These are phyloP conservation scores for Adelosebastes latens DNA, from an alignment of 2,797 vertebrate species.

Conservation along the genomic window DNA sequence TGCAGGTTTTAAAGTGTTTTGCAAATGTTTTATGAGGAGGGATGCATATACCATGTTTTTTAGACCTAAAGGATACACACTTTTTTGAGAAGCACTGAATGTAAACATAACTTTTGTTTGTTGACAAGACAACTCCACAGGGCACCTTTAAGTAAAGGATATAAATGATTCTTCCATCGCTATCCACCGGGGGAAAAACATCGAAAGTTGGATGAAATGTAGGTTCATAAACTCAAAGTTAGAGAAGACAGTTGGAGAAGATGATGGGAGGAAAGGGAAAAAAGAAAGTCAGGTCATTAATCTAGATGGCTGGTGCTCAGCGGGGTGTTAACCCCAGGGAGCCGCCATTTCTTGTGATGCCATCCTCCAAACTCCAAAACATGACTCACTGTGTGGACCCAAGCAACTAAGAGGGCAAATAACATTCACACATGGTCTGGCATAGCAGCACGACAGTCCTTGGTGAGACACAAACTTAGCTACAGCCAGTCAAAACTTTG, in stretches of 20 bases:
- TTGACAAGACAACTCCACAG: not conserved
- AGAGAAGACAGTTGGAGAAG: slow-evolving; percentile 13
- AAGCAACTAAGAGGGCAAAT: slow-evolving; percentile 58
- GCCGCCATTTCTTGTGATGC: slow-evolving; percentile 39
- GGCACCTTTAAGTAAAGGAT: not conserved
- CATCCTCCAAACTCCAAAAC: slow-evolving; percentile 46
- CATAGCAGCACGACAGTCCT: slow-evolving; percentile 54
- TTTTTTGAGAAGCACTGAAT: not conserved
- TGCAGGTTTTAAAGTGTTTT: not conserved
- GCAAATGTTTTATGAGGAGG: not conserved
- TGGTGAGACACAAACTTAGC: slow-evolving; percentile 57
- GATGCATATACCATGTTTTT: not conserved
- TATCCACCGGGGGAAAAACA: not conserved
- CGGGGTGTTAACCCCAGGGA: slow-evolving; percentile 33
- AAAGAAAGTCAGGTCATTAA: slow-evolving; percentile 41
- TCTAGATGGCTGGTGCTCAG: slow-evolving; percentile 46
- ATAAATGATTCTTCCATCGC: not conserved
- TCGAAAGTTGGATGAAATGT: not conserved
- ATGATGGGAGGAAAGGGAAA: slow-evolving; percentile 7
- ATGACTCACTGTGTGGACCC: slow-evolving; percentile 61
- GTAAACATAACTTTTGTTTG: not conserved
- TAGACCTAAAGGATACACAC: not conserved
- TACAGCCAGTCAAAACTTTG: slow-evolving; percentile 57
- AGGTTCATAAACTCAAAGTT: slow-evolving; percentile 23
- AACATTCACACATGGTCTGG: slow-evolving; percentile 62